Evolutionary conservation across 2,113 vertebrate genomes (phyloP).

Genomic region (Asarcornis scutulata): DNA sequence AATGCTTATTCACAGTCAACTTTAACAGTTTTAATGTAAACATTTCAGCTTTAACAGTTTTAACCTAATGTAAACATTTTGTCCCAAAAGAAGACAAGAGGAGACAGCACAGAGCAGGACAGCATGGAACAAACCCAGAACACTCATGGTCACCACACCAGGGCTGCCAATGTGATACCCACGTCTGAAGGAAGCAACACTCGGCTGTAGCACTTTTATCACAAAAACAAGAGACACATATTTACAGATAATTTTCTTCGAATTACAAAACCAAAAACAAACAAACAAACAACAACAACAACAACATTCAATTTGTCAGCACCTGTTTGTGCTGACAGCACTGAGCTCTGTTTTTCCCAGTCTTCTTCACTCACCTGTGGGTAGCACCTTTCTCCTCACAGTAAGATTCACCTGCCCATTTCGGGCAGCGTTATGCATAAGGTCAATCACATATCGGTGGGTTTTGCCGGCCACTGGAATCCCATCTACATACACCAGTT

Average conservation of each 20-base stretch:
- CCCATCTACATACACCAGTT: constrained; percentile 93
- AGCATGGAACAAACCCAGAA: constrained; percentile 31
- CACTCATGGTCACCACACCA: constrained; percentile 23
- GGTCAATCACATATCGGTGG: constrained; percentile 96
- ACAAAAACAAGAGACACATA: neutral
- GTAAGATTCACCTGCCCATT: constrained; percentile 95
- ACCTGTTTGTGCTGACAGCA: neutral
- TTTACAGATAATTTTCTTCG: neutral
- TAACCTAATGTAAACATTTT: neutral
- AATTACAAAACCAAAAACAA: neutral
- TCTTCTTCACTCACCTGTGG: constrained; percentile 78
- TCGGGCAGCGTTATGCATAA: constrained; percentile 95
- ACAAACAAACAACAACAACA: too few species aligned
- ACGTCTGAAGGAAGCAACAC: neutral
- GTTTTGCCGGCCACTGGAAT: constrained; percentile 94
- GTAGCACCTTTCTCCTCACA: constrained; percentile 89
- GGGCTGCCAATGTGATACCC: neutral
- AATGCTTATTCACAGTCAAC: neutral
- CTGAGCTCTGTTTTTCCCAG: neutral
- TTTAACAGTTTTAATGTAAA: neutral
- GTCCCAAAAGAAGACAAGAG: neutral
- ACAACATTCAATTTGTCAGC: neutral
- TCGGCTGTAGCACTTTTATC: neutral
- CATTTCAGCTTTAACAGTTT: neutral
- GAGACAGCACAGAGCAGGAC: constrained; percentile 25